These are phyloP conservation scores for Volucella inanis DNA, from an alignment of 2,888 invertebrate genomes.

Conservation along the genomic window DNA sequence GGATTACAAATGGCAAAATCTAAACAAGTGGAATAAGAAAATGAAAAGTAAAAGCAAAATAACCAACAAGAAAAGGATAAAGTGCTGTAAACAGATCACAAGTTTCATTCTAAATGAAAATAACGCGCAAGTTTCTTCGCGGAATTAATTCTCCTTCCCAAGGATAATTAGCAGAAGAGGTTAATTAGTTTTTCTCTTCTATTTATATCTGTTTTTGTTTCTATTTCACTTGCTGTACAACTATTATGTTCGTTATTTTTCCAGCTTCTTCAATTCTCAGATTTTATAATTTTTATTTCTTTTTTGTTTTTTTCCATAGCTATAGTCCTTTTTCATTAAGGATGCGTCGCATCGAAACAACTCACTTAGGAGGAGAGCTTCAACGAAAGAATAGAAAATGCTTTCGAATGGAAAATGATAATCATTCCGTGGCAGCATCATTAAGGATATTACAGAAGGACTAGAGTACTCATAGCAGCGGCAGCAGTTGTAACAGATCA, in stretches of 20 bases:
- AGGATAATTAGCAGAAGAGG: conserved; percentile 70
- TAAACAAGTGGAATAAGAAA: conserved; percentile 17
- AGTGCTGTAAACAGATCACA: conserved; percentile 65
- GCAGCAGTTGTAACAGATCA: conserved; percentile 53
- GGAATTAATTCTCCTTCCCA: conserved; percentile 58
- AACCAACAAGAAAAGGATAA: conserved; percentile 27
- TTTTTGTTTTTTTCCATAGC: conserved; percentile 32
- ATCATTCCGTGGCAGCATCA: conserved; percentile 57
- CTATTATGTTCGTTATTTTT: conserved; percentile 8
- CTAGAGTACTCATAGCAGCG: conserved; percentile 27
- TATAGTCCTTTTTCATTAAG: conserved; percentile 59
- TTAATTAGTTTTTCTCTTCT: conserved; percentile 70
- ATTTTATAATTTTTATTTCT: conserved; percentile 35
- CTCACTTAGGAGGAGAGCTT: conserved; percentile 35
- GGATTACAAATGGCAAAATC: conserved; percentile 35
- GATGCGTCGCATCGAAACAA: conserved; percentile 50
- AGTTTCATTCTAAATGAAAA: conserved; percentile 69
- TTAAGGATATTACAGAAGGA: conserved; percentile 16
- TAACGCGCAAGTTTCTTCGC: conserved; percentile 53
- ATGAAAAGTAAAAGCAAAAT: neutral
- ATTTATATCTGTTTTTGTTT: neutral
- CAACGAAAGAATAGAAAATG: conserved; percentile 20
- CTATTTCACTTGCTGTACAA: no score
- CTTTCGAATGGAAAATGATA: conserved; percentile 70
- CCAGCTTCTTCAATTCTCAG: conserved; percentile 34